Evolutionary conservation across 1,140 invertebrate species (phyloP).

Genomic region (Tachypleus tridentatus): DNA sequence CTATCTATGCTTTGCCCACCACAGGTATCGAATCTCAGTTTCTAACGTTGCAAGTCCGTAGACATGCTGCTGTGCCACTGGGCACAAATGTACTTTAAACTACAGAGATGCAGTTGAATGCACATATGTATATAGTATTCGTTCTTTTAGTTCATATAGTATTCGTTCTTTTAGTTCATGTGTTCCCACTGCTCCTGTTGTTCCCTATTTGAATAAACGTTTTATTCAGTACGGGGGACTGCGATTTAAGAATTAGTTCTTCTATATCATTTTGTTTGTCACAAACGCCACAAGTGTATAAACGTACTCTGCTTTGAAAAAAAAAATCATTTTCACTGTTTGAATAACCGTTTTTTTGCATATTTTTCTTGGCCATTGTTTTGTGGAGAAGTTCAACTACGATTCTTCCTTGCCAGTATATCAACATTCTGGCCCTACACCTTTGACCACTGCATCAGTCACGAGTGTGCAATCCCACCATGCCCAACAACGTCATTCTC

Average conservation of each 20-base stretch:
- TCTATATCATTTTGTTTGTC: too few relatives aligned
- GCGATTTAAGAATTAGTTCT: too few relatives aligned
- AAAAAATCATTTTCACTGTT: constrained; percentile 5
- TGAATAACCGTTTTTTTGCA: too few relatives aligned
- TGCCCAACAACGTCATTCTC: constrained; percentile 74
- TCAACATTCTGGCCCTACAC: constrained; percentile 85
- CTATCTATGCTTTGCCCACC: constrained; percentile 35
- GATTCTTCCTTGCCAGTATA: constrained; percentile 87
- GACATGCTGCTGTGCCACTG: too few relatives aligned
- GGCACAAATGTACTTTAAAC: constrained; percentile 39
- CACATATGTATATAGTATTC: too few relatives aligned
- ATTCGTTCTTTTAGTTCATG: too few relatives aligned
- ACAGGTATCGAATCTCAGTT: too few relatives aligned
- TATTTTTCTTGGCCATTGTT: too few relatives aligned
- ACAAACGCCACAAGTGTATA: not conserved
- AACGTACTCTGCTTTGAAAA: not conserved
- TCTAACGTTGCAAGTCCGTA: constrained; percentile 35
- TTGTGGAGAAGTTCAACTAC: constrained; percentile 85
- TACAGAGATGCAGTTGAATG: constrained; percentile 79
- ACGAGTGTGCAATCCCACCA: constrained; percentile 86
- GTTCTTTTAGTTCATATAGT: too few relatives aligned
- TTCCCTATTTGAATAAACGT: too few relatives aligned
- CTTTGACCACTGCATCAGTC: constrained; percentile 79
- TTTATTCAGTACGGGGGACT: too few relatives aligned
- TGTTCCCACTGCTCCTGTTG: too few relatives aligned